phyloP scores from a whole-genome alignment of 2,797 vertebrate genomes.

The Stomatorhinus walkeri region DNA sequence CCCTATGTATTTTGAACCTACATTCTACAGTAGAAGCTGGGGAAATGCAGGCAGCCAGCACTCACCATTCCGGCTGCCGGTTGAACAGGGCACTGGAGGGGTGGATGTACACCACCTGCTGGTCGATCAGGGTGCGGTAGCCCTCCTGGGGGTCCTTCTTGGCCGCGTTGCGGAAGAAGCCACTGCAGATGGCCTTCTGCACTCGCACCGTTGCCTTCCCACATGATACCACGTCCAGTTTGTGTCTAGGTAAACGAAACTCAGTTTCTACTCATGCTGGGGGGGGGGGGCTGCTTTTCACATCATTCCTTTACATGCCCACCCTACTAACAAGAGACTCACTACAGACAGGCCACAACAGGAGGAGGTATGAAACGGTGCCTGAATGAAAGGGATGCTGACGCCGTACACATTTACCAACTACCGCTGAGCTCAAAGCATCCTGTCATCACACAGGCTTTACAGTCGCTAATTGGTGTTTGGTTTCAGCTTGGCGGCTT shows the following conservation, averaged over 20 bases:
- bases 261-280: not conserved
- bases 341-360: not conserved
- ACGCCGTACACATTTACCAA: not conserved
- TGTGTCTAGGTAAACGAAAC: constrained; percentile 64
- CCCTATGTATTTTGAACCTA: not conserved
- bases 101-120: constrained; percentile 97
- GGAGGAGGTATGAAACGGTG: not conserved
- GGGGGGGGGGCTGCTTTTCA: not conserved
- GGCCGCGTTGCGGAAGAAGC: constrained; percentile 94
- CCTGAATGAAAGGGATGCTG: not conserved
- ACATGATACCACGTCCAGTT: constrained; percentile 94
- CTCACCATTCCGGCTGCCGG: constrained; percentile 92
- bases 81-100: constrained; percentile 97
- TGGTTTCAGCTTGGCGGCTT: not conserved
- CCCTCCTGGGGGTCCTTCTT: constrained; percentile 98
- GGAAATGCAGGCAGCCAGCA: not conserved
- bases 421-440: not conserved
- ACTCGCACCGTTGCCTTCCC: constrained; percentile 94
- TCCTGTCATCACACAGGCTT: not conserved
- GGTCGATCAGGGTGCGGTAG: constrained; percentile 92
- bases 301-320: not conserved
- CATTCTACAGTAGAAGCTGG: not conserved
- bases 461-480: not conserved
- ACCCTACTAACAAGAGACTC: not conserved
- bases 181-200: constrained; percentile 97